Percentiles rank a stretch among this genome's conserved stretches.
Evolutionary conservation across 1,140 invertebrate genomes (phyloP).

Genomic region (Thalassaphorura encarpata): DNA sequence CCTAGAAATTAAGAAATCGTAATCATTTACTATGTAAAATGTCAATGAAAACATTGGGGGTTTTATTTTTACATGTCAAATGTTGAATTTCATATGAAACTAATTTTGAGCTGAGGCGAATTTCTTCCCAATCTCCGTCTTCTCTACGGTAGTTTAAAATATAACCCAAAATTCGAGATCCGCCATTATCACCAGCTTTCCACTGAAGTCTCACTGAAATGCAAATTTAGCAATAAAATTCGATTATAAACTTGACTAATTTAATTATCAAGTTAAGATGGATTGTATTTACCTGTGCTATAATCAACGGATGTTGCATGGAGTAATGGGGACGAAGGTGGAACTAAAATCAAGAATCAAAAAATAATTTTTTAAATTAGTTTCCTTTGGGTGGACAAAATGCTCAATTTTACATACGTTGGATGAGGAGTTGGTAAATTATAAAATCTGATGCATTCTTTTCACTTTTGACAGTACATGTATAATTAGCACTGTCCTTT

Average conservation of each 20-base stretch:
- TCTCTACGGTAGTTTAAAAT: constrained; percentile 36
- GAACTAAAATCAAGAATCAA: background rate
- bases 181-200: constrained; percentile 45
- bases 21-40: background rate
- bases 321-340: background rate
- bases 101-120: constrained; percentile 38
- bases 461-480: constrained; percentile 60
- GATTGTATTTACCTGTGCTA: constrained; percentile 47
- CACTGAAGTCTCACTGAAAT: constrained; percentile 43
- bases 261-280: too few species aligned
- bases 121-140: constrained; percentile 48
- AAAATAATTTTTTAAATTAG: too few species aligned
- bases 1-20: background rate
- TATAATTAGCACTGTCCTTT: constrained; percentile 61
- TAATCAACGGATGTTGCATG: background rate
- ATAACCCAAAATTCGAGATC: constrained; percentile 35
- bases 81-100: constrained; percentile 33
- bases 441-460: background rate
- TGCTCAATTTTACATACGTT: too few species aligned
- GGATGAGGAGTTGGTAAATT: background rate
- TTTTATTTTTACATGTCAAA: background rate
- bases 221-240: constrained; percentile 42
- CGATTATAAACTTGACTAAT: too few species aligned
- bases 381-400: too few species aligned
- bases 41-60: background rate